Conservation (phyloP, 2,797 vertebrate genomes). For the Tarsius wallacei region DNA sequence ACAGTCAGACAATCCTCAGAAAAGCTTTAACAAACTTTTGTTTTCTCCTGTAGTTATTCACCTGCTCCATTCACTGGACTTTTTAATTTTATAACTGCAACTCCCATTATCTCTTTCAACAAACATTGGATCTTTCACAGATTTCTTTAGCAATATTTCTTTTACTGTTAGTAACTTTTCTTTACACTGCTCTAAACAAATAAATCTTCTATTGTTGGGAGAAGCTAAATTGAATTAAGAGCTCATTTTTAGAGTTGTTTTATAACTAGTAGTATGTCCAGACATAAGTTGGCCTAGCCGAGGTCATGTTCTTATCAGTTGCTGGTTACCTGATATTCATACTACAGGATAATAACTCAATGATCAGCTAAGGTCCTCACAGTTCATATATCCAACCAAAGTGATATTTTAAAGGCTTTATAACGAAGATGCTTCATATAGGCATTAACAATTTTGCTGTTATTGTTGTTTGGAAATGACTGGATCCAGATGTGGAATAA, state of each 20-base stretch:
- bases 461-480: background rate
- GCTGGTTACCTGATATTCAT: background rate
- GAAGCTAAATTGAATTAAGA: background rate
- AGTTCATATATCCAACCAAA: background rate
- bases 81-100: background rate
- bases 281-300: background rate
- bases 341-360: background rate
- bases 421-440: constrained; percentile 16
- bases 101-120: background rate
- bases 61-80: background rate
- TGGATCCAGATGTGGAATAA: background rate
- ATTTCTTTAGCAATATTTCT: background rate
- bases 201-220: background rate
- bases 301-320: background rate
- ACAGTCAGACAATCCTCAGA: background rate
- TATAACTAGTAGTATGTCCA: background rate
- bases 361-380: background rate
- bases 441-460: background rate
- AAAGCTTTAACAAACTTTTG: background rate
- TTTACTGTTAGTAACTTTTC: background rate
- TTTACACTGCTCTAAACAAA: constrained; percentile 32
- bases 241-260: background rate
- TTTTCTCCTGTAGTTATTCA: background rate
- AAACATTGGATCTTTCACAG: background rate
- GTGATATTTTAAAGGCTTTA: constrained; percentile 1